These are phyloP conservation scores for Cetonia aurata DNA, from an alignment of 2,888 invertebrate species.

Conservation along the genomic window DNA sequence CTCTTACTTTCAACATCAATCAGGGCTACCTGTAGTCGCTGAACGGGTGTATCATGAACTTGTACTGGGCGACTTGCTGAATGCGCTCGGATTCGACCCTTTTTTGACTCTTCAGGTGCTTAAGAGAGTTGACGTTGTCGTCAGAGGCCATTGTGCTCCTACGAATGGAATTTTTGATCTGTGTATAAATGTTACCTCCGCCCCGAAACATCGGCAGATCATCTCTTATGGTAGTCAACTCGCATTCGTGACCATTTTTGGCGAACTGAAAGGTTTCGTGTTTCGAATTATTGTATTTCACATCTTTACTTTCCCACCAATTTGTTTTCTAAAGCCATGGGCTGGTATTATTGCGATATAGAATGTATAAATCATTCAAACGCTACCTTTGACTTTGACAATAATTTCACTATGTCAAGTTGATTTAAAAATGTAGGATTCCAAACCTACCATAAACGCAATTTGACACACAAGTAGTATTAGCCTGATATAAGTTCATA, in stretches of 20 bases:
- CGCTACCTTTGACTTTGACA: too few species aligned
- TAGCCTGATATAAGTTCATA: too few species aligned
- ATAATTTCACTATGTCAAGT: too few species aligned
- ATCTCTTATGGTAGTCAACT: slow-evolving; percentile 47
- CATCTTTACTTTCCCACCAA: too few species aligned
- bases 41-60: slow-evolving; percentile 65
- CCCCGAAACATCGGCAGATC: slow-evolving; percentile 44
- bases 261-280: slow-evolving; percentile 46
- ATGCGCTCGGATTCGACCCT: slow-evolving; percentile 62
- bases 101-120: slow-evolving; percentile 61
- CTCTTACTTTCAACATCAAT: not conserved
- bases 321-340: too few species aligned
- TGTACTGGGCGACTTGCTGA: slow-evolving; percentile 56
- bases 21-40: slow-evolving; percentile 59
- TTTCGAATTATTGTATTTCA: too few species aligned
- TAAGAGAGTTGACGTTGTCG: slow-evolving; percentile 58
- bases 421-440: too few species aligned
- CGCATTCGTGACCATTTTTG: slow-evolving; percentile 51
- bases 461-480: too few species aligned
- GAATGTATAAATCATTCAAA: too few species aligned
- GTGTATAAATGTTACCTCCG: slow-evolving; percentile 40
- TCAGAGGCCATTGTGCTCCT: slow-evolving; percentile 58
- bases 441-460: too few species aligned
- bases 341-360: too few species aligned
- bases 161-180: slow-evolving; percentile 42